A percentile compares a stretch with the other conserved stretches of the same genome.
These are phyloP conservation scores for Drosophila formosana DNA, from an alignment of 2,888 invertebrate genomes.

Conservation along the genomic window DNA sequence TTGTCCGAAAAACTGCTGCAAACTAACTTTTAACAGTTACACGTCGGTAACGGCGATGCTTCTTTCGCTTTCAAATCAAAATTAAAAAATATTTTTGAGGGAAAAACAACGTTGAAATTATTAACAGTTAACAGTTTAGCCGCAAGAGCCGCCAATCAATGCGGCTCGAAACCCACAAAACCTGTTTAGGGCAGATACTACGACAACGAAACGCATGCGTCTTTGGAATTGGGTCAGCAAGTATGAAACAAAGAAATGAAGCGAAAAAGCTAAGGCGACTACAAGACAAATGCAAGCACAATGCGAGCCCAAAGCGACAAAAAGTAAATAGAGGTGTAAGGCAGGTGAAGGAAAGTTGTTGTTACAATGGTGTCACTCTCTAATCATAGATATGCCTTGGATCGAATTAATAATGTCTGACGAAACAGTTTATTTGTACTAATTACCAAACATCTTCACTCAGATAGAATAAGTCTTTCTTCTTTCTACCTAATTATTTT, in stretches of 20 bases:
- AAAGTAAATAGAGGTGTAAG: conserved; percentile 38
- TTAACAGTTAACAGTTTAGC: conserved; percentile 75
- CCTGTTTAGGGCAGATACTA: conserved; percentile 74
- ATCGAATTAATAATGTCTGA: conserved; percentile 27
- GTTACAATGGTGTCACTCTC: conserved; percentile 3
- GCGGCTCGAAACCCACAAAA: conserved; percentile 60
- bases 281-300: conserved; percentile 48
- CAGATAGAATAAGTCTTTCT: too few relatives aligned
- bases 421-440: conserved; percentile 1
- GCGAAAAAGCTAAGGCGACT: conserved; percentile 56
- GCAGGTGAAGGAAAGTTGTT: conserved; percentile 58
- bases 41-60: conserved; percentile 47
- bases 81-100: conserved; percentile 62
- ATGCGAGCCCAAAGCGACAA: conserved; percentile 29
- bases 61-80: conserved; percentile 78
- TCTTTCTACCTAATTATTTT: too few relatives aligned
- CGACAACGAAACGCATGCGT: conserved; percentile 66
- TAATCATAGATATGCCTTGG: conserved; percentile 22
- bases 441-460: neutral
- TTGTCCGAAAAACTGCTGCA: conserved; percentile 39
- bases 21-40: conserved; percentile 54
- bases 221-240: conserved; percentile 78
- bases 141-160: conserved; percentile 62
- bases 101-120: conserved; percentile 68
- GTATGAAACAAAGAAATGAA: conserved; percentile 64